Evolutionary conservation across 2,888 invertebrate genomes (phyloP).

Genomic region (Pandemis corylana): DNA sequence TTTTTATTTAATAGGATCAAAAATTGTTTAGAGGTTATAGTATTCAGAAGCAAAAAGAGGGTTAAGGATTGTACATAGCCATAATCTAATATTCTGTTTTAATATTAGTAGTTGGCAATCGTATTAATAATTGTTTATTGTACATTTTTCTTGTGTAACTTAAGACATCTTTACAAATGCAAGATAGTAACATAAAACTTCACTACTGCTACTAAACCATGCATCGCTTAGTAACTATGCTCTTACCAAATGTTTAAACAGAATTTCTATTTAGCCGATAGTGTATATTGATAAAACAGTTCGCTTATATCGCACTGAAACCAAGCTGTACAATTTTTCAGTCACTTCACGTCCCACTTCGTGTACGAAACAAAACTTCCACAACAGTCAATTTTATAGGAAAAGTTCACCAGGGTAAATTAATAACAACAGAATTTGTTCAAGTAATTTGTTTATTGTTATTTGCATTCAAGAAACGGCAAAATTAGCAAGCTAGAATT

Average conservation of each 20-base stretch:
- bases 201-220: not conserved
- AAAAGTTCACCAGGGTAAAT: not conserved
- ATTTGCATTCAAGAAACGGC: not conserved
- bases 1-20: no score
- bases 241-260: slow-evolving; percentile 6
- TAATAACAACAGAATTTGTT: slow-evolving; percentile 3
- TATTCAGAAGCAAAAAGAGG: no score
- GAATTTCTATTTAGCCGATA: slow-evolving; percentile 1
- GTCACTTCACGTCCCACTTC: slow-evolving; percentile 8
- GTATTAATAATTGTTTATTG: not conserved
- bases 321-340: not conserved
- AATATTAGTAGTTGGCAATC: not conserved
- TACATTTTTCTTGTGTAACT: not conserved
- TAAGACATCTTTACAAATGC: no score
- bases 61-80: no score
- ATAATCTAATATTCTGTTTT: not conserved
- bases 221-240: not conserved
- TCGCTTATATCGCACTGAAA: not conserved
- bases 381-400: not conserved
- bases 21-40: not conserved
- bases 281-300: slow-evolving; percentile 7
- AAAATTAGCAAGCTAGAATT: not conserved
- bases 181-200: not conserved
- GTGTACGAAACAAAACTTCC: slow-evolving; percentile 1
- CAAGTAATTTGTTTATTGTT: slow-evolving; percentile 20